Evolutionary conservation across 2,888 invertebrate species (phyloP), one percentile per base, ranked within the genome.

Genomic region (Epiblema foenella): DNA sequence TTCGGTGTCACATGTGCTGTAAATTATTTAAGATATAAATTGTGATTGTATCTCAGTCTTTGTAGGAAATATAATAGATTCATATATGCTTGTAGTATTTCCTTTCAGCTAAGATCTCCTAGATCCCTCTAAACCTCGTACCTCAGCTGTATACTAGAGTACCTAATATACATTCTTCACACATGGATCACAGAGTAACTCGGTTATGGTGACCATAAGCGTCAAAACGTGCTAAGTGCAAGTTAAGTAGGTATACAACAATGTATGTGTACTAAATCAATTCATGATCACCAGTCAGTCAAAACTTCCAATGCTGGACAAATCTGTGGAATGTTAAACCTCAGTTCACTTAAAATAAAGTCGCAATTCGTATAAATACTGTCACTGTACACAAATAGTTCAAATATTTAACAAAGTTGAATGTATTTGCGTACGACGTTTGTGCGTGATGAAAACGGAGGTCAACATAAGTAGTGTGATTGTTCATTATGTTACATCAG

Each of bases 401-500:
- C 18, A 39, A 58, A 58, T 12, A 60, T 17, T n/a, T 3, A 9
- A 29, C 24, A 46, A 10, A 37, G 46, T 46, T 7, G 46, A 24
- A 10, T 29, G 15, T 46, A 29, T 46, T 46, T 49, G 46, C 9
- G 3, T 46, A 29, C 24, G 11, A 46, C 24, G 24, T 24, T 46
- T 20, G 59, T 9, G 29, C 60, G 60, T 29, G 24, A 49, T 46
- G n/a, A n/a, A n/a, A 60, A 46, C 24, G 46, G n/a, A 60, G 60
- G 60, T 60, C 46, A 60, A 46, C 46, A 46, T 46, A 24, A n/a
- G 39, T 39, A 59, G 46, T 51, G 46, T 24, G 18, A 37, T 46
- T 60, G 60, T 60, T 60, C 46, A 60, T 29, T 60, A 29, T 60
- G 46, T 60, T 60, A 60, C 60, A 60, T 60, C 60, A 60, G 29